Evolutionary conservation across 1,140 invertebrate species (phyloP).

Genomic region (Neodiprion pinetum): DNA sequence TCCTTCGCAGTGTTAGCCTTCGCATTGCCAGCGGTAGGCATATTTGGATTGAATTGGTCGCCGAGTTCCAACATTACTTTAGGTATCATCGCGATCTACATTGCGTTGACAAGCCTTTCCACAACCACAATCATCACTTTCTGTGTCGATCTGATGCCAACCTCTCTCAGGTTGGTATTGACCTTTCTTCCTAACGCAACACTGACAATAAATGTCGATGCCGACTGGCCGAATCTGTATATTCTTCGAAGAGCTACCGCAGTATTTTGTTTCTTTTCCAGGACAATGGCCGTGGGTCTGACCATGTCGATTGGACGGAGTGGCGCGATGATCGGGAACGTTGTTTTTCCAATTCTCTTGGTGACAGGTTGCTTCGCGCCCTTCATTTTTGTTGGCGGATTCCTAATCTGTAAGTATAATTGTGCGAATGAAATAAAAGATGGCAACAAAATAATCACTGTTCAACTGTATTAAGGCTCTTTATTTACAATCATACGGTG

Average conservation of each 20-base stretch:
- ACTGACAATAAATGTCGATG: slow-evolving; percentile 7
- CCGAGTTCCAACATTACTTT: slow-evolving; percentile 16
- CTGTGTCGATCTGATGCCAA: slow-evolving; percentile 30
- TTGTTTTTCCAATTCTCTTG: slow-evolving; percentile 37
- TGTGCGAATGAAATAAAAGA: neutral
- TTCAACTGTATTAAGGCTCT: neutral
- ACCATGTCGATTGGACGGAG: slow-evolving; percentile 33
- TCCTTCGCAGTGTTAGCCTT: slow-evolving; percentile 19
- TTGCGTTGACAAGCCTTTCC: slow-evolving; percentile 19
- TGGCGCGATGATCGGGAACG: slow-evolving; percentile 35
- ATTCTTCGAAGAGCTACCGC: slow-evolving; percentile 12
- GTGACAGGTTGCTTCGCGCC: slow-evolving; percentile 22
- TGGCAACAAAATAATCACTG: neutral
- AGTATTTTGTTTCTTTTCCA: slow-evolving; percentile 27
- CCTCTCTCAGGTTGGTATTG: slow-evolving; percentile 17
- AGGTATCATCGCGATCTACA: slow-evolving; percentile 13
- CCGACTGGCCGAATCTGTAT: neutral
- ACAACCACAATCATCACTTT: slow-evolving; percentile 24
- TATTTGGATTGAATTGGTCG: slow-evolving; percentile 20
- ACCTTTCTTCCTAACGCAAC: neutral
- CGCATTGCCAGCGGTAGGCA: slow-evolving; percentile 13
- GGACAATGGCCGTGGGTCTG: slow-evolving; percentile 40
- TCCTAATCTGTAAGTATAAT: neutral
- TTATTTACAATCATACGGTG: neutral
- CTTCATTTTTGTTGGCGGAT: slow-evolving; percentile 14